A percentile compares a stretch with the other conserved stretches of the same genome.
Evolutionary conservation across 2,797 vertebrate genomes (phyloP).

Genomic region (Tapera naevia): DNA sequence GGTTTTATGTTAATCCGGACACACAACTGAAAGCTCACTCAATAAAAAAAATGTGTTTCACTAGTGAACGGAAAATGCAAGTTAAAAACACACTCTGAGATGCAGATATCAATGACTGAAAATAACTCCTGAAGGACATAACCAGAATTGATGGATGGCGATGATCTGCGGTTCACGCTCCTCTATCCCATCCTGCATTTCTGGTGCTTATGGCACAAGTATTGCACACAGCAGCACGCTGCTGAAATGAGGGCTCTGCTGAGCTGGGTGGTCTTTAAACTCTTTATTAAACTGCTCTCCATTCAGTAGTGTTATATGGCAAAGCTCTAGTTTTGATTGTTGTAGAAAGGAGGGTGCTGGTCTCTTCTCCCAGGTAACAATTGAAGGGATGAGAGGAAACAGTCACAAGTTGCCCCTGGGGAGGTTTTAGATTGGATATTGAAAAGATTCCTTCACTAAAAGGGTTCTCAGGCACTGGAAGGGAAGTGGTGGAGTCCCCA

Average conservation of each 20-base stretch:
- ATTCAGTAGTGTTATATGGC: not conserved
- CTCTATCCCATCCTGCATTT: not conserved
- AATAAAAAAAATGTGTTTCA: not conserved
- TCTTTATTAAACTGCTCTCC: not conserved
- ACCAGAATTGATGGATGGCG: not conserved
- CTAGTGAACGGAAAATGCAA: not conserved
- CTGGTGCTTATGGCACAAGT: not conserved
- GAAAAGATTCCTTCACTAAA: too few relatives aligned
- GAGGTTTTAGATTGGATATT: too few relatives aligned
- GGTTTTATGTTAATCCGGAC: not conserved
- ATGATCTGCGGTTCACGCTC: too few relatives aligned
- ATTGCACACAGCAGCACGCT: not conserved
- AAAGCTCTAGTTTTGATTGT: not conserved
- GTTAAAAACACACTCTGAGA: not conserved
- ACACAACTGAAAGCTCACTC: not conserved
- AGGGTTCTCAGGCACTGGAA: too few relatives aligned
- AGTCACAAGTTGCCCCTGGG: too few relatives aligned
- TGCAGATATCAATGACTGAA: not conserved
- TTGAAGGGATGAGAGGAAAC: too few relatives aligned
- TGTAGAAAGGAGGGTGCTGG: too few relatives aligned
- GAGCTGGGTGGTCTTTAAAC: not conserved
- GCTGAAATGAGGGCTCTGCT: not conserved
- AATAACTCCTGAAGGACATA: not conserved
- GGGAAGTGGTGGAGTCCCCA: too few relatives aligned
- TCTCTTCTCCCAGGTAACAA: too few relatives aligned